phyloP scores from a whole-genome alignment of 2,797 vertebrate genomes.

The Buphagus erythrorhynchus region DNA sequence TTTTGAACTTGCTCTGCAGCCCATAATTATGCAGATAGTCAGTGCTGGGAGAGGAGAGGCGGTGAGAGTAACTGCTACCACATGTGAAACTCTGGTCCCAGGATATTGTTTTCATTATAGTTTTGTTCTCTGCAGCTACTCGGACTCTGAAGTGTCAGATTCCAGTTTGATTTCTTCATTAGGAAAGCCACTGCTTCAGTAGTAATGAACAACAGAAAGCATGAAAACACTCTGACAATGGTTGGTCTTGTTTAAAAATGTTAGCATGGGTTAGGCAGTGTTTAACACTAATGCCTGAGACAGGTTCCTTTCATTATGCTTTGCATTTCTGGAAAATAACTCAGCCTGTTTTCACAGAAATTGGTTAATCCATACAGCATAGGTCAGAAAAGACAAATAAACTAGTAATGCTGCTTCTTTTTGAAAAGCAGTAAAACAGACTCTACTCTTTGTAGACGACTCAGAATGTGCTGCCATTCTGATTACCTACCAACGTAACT shows the following conservation, averaged over 20 bases:
- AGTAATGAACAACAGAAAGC: conserved; percentile 17
- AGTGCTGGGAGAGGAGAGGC: not conserved
- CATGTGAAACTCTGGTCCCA: conserved; percentile 38
- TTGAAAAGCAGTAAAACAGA: not conserved
- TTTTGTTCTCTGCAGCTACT: conserved; percentile 53
- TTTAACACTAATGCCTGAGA: not conserved
- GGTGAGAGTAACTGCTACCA: conserved; percentile 50
- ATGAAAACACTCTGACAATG: not conserved
- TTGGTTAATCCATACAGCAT: not conserved
- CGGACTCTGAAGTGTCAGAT: conserved; percentile 42
- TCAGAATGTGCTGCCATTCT: not conserved
- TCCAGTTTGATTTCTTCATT: conserved; percentile 65
- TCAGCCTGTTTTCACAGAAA: conserved; percentile 37
- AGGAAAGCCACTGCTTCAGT: conserved; percentile 2
- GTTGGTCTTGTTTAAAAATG: conserved; percentile 16
- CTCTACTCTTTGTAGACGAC: not conserved
- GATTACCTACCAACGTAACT: not conserved
- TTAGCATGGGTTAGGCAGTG: not conserved
- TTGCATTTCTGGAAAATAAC: conserved; percentile 50
- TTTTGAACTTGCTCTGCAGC: not conserved
- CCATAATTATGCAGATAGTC: not conserved
- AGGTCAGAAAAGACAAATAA: not conserved
- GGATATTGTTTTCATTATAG: conserved; percentile 61
- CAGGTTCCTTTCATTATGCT: not conserved
- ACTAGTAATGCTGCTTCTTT: not conserved